These are phyloP conservation scores for Neodontobutis hainanensis DNA, from an alignment of 2,113 vertebrate genomes.

Conservation along the genomic window DNA sequence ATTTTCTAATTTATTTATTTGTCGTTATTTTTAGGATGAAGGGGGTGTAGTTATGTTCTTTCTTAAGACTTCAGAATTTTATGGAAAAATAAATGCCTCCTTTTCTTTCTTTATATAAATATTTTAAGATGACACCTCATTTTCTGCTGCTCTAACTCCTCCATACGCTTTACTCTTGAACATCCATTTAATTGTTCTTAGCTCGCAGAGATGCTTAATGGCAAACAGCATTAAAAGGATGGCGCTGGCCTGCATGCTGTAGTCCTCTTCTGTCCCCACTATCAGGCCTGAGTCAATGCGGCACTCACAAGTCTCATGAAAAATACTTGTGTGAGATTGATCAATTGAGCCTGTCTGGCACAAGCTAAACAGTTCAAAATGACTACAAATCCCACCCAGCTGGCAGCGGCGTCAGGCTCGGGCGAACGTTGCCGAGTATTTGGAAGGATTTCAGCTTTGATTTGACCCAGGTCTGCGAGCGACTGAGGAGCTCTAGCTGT, in stretches of 20 bases:
- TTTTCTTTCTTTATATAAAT: constrained; percentile 44
- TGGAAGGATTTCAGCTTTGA: constrained; percentile 71
- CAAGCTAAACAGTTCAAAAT: constrained; percentile 24
- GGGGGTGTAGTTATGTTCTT: constrained; percentile 50
- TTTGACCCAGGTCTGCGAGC: constrained; percentile 67
- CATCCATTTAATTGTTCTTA: constrained; percentile 54
- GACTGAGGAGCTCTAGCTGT: constrained; percentile 61
- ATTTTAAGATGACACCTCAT: constrained; percentile 45
- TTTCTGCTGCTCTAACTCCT: constrained; percentile 54
- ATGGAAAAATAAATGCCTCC: constrained; percentile 50
- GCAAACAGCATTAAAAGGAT: constrained; percentile 49
- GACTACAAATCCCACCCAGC: constrained; percentile 58
- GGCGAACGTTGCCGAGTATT: constrained; percentile 57
- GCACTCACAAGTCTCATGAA: constrained; percentile 62
- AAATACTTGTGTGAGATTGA: constrained; percentile 72
- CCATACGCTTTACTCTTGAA: constrained; percentile 58
- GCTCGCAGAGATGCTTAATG: constrained; percentile 57
- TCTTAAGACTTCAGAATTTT: constrained; percentile 45
- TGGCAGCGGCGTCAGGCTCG: constrained; percentile 56
- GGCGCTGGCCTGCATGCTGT: constrained; percentile 60
- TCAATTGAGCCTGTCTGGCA: constrained; percentile 63
- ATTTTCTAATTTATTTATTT: constrained; percentile 73
- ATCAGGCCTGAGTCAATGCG: constrained; percentile 59
- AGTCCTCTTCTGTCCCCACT: constrained; percentile 51
- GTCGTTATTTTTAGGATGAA: constrained; percentile 55